Evolutionary conservation across 30 jellyfish, hydroid and myxozoan species (phyloP).

Genomic region (Hydractinia symbiolongicarpus): DNA sequence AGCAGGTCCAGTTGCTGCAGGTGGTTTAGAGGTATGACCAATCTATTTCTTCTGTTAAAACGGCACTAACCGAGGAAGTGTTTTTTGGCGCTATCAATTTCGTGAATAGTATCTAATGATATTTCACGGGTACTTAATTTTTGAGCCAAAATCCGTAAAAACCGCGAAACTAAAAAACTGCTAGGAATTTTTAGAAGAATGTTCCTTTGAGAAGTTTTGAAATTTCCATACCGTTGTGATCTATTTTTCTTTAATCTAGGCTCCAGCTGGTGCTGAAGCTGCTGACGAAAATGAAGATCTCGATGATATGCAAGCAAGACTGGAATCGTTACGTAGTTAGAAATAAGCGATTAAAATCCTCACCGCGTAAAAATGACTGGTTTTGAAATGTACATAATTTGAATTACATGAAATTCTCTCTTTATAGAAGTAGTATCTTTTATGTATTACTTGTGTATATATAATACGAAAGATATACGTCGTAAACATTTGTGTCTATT

Average conservation of each 20-base stretch:
- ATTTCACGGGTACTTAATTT: not conserved
- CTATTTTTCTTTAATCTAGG: slow-evolving; percentile 21
- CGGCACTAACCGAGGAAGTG: no score
- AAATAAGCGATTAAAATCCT: not conserved
- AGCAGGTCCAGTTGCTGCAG: slow-evolving; percentile 85
- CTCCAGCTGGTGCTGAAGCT: slow-evolving; percentile 65
- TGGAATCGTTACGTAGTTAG: slow-evolving; percentile 82
- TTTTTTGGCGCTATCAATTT: not conserved
- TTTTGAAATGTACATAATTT: no score
- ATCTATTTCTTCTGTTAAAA: not conserved
- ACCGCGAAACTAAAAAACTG: not conserved
- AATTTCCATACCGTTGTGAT: not conserved
- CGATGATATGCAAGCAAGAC: slow-evolving; percentile 96
- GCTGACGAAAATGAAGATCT: slow-evolving; percentile 62
- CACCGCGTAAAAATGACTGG: not conserved
- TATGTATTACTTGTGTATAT: no score
- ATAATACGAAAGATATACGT: no score
- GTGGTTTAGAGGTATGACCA: slow-evolving; percentile 52
- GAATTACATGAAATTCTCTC: no score
- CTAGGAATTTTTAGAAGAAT: not conserved
- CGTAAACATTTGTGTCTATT: no score
- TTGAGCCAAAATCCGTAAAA: not conserved
- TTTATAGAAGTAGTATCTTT: no score
- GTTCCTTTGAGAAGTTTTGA: not conserved
- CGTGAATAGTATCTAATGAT: not conserved